Percentiles rank a stretch among this genome's conserved stretches.
Conservation (phyloP, 1,140 invertebrate species). For the Drosophila nigrodunni region DNA sequence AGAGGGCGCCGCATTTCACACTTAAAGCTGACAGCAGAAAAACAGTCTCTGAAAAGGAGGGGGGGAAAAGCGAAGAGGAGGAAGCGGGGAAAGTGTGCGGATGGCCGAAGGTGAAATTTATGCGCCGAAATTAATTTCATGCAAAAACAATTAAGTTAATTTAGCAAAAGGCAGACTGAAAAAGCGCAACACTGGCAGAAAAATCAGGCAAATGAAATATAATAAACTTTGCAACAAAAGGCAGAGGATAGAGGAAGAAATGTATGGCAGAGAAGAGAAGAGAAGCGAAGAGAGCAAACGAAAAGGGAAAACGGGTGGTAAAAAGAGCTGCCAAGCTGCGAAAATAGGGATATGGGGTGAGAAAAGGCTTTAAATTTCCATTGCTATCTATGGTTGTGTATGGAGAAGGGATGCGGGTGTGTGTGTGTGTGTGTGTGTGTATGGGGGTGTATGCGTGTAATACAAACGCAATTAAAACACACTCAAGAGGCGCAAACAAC, state of each 20-base stretch:
- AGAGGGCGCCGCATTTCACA: constrained; percentile 77
- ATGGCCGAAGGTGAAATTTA: constrained; percentile 76
- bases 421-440: constrained; percentile 4
- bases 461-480: constrained; percentile 83
- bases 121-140: constrained; percentile 82
- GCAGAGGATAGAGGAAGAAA: not conserved
- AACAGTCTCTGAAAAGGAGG: not conserved
- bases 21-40: constrained; percentile 69
- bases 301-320: not conserved
- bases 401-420: not conserved
- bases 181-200: constrained; percentile 70
- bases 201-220: constrained; percentile 81
- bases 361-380: constrained; percentile 77
- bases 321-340: constrained; percentile 39
- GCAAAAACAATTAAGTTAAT: constrained; percentile 84
- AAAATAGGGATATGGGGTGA: constrained; percentile 11
- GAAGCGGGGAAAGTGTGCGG: constrained; percentile 2
- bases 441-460: constrained; percentile 58
- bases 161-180: constrained; percentile 70
- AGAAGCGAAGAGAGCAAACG: too few species aligned
- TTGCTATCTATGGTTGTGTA: constrained; percentile 44
- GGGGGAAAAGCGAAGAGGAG: not conserved
- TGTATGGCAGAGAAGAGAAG: not conserved
- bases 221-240: constrained; percentile 68
- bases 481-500: constrained; percentile 81